Conservation (phyloP, 2,797 vertebrate species). For the Oreochromis mossambicus region DNA sequence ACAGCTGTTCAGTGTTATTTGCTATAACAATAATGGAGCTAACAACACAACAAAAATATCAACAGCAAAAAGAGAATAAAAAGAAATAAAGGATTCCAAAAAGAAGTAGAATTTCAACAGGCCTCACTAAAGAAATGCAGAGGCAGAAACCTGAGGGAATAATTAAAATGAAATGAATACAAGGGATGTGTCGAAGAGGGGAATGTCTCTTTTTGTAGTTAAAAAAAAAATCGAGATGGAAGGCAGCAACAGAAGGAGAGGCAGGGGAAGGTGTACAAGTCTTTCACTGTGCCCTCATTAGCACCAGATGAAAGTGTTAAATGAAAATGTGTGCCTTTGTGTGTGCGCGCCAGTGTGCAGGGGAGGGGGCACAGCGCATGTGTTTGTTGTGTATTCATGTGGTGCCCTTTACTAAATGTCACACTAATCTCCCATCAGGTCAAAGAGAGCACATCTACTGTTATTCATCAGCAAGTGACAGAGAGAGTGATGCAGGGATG, state of each 20-base stretch:
- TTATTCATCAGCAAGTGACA: constrained; percentile 53
- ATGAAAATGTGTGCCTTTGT: constrained; percentile 37
- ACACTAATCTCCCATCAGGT: constrained; percentile 87
- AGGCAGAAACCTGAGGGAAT: neutral
- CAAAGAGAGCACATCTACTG: constrained; percentile 77
- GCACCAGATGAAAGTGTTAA: constrained; percentile 82
- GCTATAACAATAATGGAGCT: neutral
- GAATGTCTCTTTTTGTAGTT: neutral
- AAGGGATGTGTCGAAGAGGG: neutral
- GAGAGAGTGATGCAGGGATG: constrained; percentile 3
- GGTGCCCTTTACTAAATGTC: constrained; percentile 90
- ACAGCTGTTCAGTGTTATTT: neutral
- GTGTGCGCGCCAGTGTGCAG: neutral
- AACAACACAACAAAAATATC: neutral
- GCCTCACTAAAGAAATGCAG: neutral
- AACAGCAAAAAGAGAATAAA: neutral
- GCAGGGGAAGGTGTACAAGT: constrained; percentile 5
- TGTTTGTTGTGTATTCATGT: constrained; percentile 79
- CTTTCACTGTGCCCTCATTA: constrained; percentile 79
- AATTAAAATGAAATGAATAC: neutral
- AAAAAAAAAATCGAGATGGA: neutral
- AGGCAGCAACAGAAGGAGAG: neutral
- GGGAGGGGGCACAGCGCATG: constrained; percentile 5
- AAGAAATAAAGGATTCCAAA: neutral
- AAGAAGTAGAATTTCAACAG: neutral